phyloP scores from a whole-genome alignment of 1,140 invertebrate species.

The Arctopsyche grandis region DNA sequence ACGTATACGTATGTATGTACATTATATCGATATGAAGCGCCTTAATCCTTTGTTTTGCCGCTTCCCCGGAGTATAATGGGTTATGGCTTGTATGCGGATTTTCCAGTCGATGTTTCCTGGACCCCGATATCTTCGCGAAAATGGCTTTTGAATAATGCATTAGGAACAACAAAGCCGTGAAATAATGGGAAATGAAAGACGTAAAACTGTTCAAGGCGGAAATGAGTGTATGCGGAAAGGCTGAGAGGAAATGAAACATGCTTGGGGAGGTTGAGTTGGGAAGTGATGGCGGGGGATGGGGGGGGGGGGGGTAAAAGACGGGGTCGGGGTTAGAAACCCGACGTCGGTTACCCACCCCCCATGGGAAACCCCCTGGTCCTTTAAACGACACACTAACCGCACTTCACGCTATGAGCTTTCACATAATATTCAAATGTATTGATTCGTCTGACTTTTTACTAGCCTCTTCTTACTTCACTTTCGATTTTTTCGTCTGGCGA shows the following conservation, averaged over 20 bases:
- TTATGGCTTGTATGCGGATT: constrained; percentile 31
- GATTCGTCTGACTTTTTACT: no score
- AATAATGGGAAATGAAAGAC: constrained; percentile 49
- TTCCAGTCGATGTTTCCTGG: constrained; percentile 41
- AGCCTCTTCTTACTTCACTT: no score
- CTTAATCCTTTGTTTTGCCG: constrained; percentile 26
- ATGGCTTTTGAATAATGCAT: constrained; percentile 46
- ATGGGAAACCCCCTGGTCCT: background rate
- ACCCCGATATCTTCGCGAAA: constrained; percentile 40
- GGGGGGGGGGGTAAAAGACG: constrained; percentile 21
- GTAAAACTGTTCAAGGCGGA: constrained; percentile 46
- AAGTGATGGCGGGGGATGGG: constrained; percentile 1
- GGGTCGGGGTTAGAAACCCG: background rate
- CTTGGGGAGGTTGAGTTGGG: background rate
- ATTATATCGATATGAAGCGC: constrained; percentile 4
- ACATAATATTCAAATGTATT: no score
- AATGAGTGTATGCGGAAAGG: constrained; percentile 52
- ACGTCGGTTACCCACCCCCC: background rate
- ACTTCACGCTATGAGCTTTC: background rate
- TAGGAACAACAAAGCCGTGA: constrained; percentile 46
- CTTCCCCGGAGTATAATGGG: constrained; percentile 8
- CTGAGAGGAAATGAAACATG: constrained; percentile 50
- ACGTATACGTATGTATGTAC: background rate
- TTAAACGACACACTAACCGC: constrained; percentile 22
- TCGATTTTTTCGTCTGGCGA: no score